Evolutionary conservation across 92 coral and sea anemone species (phyloP).

Genomic region (Hydrozoanthus gracilis): DNA sequence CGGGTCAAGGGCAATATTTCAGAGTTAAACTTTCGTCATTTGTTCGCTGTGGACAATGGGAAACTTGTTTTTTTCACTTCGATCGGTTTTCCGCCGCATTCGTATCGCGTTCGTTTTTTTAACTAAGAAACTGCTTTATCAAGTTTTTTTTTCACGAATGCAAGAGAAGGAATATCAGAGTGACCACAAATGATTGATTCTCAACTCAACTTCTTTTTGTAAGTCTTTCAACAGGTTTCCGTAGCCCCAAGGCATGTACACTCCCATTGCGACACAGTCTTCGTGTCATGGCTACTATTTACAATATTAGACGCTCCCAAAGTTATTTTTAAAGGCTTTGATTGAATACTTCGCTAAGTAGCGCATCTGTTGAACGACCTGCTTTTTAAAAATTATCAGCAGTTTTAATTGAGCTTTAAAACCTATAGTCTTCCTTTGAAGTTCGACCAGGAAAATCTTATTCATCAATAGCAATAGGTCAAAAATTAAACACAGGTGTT

Average conservation of each 20-base stretch:
- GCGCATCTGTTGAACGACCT: not conserved
- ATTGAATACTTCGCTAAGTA: not conserved
- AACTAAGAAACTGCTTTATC: too few relatives aligned
- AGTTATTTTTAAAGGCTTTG: not conserved
- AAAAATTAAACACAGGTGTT: not conserved
- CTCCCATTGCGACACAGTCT: not conserved
- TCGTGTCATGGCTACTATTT: not conserved
- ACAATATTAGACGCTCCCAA: not conserved
- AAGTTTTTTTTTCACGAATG: too few relatives aligned
- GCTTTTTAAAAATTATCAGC: not conserved
- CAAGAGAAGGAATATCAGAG: not conserved
- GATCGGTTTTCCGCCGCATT: too few relatives aligned
- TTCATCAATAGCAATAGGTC: not conserved
- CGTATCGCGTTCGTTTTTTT: too few relatives aligned
- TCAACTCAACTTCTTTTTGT: not conserved
- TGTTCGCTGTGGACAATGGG: too few relatives aligned
- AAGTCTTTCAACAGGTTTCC: constrained; percentile 12
- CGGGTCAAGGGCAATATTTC: too few relatives aligned
- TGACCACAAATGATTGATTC: not conserved
- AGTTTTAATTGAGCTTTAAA: constrained; percentile 10
- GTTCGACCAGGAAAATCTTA: not conserved
- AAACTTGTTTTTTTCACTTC: too few relatives aligned
- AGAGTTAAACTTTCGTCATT: too few relatives aligned
- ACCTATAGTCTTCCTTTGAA: not conserved
- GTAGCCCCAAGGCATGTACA: not conserved